phyloP scores from a whole-genome alignment of 1,140 invertebrate genomes.

The Argopecten irradians region DNA sequence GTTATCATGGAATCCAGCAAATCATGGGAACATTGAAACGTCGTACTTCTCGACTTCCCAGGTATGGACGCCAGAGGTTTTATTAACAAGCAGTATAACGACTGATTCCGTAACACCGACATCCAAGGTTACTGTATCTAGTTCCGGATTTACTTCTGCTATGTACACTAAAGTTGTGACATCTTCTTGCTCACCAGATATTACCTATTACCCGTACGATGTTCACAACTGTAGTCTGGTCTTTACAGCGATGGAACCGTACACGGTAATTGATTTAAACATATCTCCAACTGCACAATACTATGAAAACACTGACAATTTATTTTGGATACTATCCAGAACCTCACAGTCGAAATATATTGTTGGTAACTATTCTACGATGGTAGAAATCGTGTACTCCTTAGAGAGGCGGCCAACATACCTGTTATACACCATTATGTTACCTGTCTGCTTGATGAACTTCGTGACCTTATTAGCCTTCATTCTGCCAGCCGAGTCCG shows the following conservation, averaged over 20 bases:
- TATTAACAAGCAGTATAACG: not conserved
- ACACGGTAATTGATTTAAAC: not conserved
- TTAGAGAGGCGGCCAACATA: not conserved
- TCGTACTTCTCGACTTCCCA: not conserved
- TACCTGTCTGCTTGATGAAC: not conserved
- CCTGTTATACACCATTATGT: not conserved
- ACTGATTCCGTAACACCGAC: no score
- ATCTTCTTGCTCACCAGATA: not conserved
- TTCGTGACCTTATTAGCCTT: slow-evolving; percentile 19
- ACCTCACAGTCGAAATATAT: not conserved
- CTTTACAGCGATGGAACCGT: not conserved
- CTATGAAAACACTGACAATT: not conserved
- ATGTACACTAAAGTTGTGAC: not conserved
- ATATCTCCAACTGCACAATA: not conserved
- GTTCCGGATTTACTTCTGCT: not conserved
- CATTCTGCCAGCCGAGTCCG: slow-evolving; percentile 29
- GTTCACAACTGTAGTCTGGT: not conserved
- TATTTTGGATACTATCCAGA: not conserved
- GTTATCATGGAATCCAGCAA: not conserved
- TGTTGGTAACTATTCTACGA: not conserved
- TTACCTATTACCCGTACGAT: slow-evolving; percentile 4
- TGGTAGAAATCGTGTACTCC: not conserved
- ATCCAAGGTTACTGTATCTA: not conserved
- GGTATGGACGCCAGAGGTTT: not conserved
- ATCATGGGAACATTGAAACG: not conserved